Evolutionary conservation across 2,888 invertebrate species (phyloP).

Genomic region (Acleris cristana): DNA sequence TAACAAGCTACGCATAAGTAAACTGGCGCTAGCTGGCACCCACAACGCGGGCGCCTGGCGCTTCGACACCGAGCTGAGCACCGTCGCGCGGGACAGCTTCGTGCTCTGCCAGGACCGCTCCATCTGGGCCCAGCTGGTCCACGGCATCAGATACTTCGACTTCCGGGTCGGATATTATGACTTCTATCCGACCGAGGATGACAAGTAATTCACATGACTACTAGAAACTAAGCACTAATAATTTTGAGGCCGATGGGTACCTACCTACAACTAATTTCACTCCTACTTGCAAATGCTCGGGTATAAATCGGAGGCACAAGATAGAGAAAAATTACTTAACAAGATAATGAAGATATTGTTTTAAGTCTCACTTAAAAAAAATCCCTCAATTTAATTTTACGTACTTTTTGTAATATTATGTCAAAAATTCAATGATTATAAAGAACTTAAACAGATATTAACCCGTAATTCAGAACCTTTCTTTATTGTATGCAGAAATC

Average conservation of each 20-base stretch:
- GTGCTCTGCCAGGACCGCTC: slow-evolving; percentile 88
- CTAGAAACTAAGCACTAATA: background rate
- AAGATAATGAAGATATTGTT: too few relatives aligned
- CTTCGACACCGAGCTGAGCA: slow-evolving; percentile 77
- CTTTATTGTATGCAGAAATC: too few relatives aligned
- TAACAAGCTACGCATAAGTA: slow-evolving; percentile 71
- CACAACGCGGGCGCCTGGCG: slow-evolving; percentile 83
- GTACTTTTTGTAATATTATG: too few relatives aligned
- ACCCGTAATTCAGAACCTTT: too few relatives aligned
- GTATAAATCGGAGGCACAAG: too few relatives aligned
- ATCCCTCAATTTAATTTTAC: too few relatives aligned
- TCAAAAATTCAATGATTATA: too few relatives aligned
- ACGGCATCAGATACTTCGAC: slow-evolving; percentile 92
- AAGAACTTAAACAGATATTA: too few relatives aligned
- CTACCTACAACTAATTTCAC: background rate
- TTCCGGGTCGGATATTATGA: slow-evolving; percentile 89
- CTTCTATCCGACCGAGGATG: slow-evolving; percentile 65
- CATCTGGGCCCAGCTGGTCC: slow-evolving; percentile 92
- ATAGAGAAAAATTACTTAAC: too few relatives aligned
- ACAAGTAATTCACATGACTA: slow-evolving; percentile 54
- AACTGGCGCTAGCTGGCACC: slow-evolving; percentile 79
- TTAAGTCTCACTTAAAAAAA: too few relatives aligned
- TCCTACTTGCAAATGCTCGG: too few relatives aligned
- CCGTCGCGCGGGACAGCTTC: slow-evolving; percentile 66
- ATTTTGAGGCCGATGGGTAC: background rate